A percentile compares a stretch with the other conserved stretches of the same genome.
Evolutionary conservation across 2,797 vertebrate genomes (phyloP).

Genomic region (Chrosomus eos): DNA sequence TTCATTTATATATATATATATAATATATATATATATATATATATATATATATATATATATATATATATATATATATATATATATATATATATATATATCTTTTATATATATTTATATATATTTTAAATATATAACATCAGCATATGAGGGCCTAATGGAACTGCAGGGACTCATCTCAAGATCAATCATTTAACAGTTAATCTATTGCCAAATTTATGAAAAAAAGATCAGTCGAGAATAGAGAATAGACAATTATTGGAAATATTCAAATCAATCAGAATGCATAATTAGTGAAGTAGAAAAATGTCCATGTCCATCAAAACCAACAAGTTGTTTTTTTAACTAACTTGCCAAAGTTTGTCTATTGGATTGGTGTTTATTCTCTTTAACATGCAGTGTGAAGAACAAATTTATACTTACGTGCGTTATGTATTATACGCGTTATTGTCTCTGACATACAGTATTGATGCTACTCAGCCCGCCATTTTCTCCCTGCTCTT

Average conservation of each 20-base stretch:
- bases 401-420: background rate
- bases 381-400: background rate
- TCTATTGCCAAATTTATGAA: background rate
- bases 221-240: background rate
- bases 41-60: too few species aligned
- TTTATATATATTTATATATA: too few species aligned
- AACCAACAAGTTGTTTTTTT: background rate
- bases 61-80: too few species aligned
- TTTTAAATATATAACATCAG: background rate
- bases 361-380: background rate
- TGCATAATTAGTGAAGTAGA: background rate
- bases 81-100: too few species aligned
- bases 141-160: background rate
- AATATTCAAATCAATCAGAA: background rate
- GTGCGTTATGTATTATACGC: background rate
- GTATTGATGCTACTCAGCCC: background rate
- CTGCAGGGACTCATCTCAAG: background rate
- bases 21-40: background rate
- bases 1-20: background rate
- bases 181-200: background rate
- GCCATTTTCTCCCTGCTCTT: background rate
- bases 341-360: background rate
- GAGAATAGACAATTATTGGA: background rate
- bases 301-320: background rate
- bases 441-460: background rate